Evolutionary conservation across 2,113 vertebrate genomes (phyloP).

Genomic region (Coptodon bakossiorum): DNA sequence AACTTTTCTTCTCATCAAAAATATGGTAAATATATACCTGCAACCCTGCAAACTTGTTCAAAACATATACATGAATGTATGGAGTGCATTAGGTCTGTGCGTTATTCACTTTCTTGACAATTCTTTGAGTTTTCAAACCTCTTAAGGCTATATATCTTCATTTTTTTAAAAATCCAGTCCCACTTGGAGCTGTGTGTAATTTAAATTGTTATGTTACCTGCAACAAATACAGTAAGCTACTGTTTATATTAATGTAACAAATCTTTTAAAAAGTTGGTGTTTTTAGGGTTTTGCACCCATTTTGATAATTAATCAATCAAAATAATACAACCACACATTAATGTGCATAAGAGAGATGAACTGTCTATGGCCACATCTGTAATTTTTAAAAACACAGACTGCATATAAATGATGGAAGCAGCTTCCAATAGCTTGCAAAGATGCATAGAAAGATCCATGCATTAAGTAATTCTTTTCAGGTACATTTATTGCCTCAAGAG

Average conservation of each 20-base stretch:
- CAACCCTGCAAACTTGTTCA: not conserved
- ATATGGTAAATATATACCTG: not conserved
- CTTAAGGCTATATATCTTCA: not conserved
- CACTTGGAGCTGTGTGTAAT: not conserved
- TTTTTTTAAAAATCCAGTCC: not conserved
- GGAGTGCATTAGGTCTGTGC: not conserved
- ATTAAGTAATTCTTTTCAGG: not conserved
- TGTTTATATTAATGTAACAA: not conserved
- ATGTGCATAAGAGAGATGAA: not conserved
- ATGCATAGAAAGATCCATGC: not conserved
- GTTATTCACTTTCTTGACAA: not conserved
- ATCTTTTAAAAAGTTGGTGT: not conserved
- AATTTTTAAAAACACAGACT: not conserved
- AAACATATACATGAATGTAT: not conserved
- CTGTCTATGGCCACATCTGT: not conserved
- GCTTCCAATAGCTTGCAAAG: not conserved
- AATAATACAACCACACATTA: not conserved
- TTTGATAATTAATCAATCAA: not conserved
- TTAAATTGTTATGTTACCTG: not conserved
- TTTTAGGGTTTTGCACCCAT: not conserved
- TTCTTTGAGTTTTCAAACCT: not conserved
- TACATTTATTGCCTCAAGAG: not conserved
- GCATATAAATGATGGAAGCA: not conserved
- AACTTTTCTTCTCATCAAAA: not conserved
- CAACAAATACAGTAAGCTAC: not conserved